Base-by-base conservation (phyloP, 2,113 vertebrate genomes). In the Bostrychus sinensis region DNA sequence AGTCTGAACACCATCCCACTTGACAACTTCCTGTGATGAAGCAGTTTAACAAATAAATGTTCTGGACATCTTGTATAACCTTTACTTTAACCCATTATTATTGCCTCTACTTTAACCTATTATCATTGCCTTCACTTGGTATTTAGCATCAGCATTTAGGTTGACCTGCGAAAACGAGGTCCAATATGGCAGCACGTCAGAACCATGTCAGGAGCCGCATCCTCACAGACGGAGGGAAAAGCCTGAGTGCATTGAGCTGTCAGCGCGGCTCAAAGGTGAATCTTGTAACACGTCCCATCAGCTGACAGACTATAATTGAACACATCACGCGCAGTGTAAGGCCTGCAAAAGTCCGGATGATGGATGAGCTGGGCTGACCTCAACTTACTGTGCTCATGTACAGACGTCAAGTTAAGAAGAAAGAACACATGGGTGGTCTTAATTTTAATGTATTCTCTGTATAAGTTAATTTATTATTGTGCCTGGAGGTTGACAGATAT, bases 231-330 rank as follows among this genome's bases (percentile, higher is more conserved):
- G 13, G 22, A 41, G 57, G 17, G 57, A 39, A 42, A 19, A 37
- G 17, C 22, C 41, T 2, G 11, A 9, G 48, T 17, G 2, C 48
- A n/a, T 25, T 43, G 53, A 32, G 39, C 25, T 43, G 51, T 61
- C 64, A 43, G 42, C 38, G 45, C 34, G 22, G 51, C 30, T 34
- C 32, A 48, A 34, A 71, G 54, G 37, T 62, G 14, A 63, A 36
- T 60, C 59, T 43, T 66, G 19, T 53, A 55, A 50, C 45, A 41
- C 39, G 28, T 62, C 28, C 43, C 50, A 25, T 57, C 53, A 60
- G 37, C 61, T 61, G 56, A 76, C 64, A 70, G 56, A 66, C 62
- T 53, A 45, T 66, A 54, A 76, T 63, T 70, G 54, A 69, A 67
- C 37, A 50, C 55, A 22, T 37, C 26, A 48, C 56, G 12, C 1